A percentile compares a stretch with the other conserved stretches of the same genome.
Conservation (phyloP, 1,140 invertebrate genomes). For the Pentalonia nigronervosa region DNA sequence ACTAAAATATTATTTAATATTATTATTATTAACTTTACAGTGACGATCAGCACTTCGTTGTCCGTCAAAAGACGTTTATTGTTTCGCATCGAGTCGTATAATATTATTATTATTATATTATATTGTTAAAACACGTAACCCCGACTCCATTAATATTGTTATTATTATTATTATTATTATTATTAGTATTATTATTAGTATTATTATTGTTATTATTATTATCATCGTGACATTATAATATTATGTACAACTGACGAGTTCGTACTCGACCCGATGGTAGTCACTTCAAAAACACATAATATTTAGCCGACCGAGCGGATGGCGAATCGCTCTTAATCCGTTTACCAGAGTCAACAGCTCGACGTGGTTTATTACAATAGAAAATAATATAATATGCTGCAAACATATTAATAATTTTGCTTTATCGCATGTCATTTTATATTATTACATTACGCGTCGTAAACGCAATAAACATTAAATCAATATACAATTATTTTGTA, state of each 20-base stretch:
- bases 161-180: neutral
- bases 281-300: neutral
- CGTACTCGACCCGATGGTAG: neutral
- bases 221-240: neutral
- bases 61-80: neutral
- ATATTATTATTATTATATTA: neutral
- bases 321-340: neutral
- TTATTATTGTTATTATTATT: neutral
- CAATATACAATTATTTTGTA: neutral
- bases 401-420: neutral
- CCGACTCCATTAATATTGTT: neutral
- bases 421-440: neutral
- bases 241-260: neutral
- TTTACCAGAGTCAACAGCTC: neutral
- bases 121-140: neutral
- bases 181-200: neutral
- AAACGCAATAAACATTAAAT: neutral
- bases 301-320: neutral
- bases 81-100: neutral
- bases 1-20: neutral
- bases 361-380: neutral
- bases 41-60: neutral
- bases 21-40: neutral
- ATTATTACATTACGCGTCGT: neutral
- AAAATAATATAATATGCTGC: neutral